Percentiles rank a stretch among this genome's conserved stretches.
phyloP scores from a whole-genome alignment of 2,888 invertebrate genomes.

The Oscheius sp. region DNA sequence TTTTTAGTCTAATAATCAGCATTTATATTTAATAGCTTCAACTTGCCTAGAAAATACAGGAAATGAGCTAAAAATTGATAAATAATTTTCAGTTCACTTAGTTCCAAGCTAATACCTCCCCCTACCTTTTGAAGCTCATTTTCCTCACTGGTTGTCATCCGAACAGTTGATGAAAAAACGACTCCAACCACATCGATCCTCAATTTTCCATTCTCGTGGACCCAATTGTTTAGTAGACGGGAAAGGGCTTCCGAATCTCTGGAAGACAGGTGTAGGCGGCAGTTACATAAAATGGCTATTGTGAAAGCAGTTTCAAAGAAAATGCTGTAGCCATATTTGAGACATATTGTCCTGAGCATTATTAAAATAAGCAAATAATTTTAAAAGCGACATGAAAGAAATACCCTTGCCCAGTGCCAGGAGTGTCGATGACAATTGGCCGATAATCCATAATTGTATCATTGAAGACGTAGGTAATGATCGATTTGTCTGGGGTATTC shows the following conservation, averaged over 20 bases:
- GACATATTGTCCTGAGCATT: too few relatives aligned
- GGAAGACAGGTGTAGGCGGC: too few relatives aligned
- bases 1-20: too few relatives aligned
- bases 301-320: too few relatives aligned
- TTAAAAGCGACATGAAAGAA: not conserved
- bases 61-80: too few relatives aligned
- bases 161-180: constrained; percentile 48
- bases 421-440: constrained; percentile 59
- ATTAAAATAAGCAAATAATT: not conserved
- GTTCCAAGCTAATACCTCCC: not conserved
- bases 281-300: too few relatives aligned
- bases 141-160: constrained; percentile 52
- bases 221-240: constrained; percentile 41
- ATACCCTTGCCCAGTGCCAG: constrained; percentile 46
- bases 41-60: too few relatives aligned
- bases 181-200: constrained; percentile 52
- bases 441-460: constrained; percentile 46
- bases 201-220: constrained; percentile 46
- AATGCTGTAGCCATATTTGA: too few relatives aligned
- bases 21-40: too few relatives aligned
- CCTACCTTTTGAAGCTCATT: constrained; percentile 50
- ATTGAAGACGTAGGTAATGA: constrained; percentile 60
- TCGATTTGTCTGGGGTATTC: constrained; percentile 48
- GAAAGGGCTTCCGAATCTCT: constrained; percentile 39
- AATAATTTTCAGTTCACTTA: too few relatives aligned